These are phyloP conservation scores for Myotis findleyi DNA, from an alignment of 2,797 vertebrate species.

Conservation along the genomic window DNA sequence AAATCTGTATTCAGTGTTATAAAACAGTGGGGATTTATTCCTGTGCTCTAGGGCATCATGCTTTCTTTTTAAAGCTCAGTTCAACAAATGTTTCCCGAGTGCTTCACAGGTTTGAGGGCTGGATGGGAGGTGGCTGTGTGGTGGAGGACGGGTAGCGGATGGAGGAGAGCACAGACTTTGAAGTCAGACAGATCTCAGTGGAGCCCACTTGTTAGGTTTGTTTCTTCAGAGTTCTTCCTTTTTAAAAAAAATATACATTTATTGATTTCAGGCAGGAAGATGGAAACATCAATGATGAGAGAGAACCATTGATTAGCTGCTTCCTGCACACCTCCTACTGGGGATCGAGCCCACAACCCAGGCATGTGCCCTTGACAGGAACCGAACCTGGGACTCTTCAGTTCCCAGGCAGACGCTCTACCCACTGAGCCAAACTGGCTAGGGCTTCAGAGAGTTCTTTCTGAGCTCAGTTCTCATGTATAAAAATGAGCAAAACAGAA, in stretches of 20 bases:
- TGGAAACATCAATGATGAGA: too few species aligned
- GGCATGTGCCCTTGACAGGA: too few species aligned
- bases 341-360: too few species aligned
- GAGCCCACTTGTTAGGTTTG: background rate
- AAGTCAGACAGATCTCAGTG: background rate
- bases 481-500: background rate
- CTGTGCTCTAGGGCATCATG: background rate
- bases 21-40: background rate
- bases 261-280: too few species aligned
- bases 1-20: background rate
- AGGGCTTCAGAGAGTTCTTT: background rate
- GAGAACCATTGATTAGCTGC: too few species aligned
- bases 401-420: too few species aligned
- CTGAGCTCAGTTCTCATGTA: background rate
- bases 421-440: too few species aligned
- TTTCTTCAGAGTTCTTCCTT: background rate
- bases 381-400: too few species aligned
- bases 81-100: background rate
- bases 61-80: conserved; percentile 12
- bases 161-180: background rate
- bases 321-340: too few species aligned
- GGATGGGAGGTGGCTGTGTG: too few species aligned
- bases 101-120: background rate
- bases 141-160: background rate
- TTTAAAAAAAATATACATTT: too few species aligned